These are phyloP conservation scores for Microctonus hyperodae DNA, from an alignment of 2,888 invertebrate species.

Conservation along the genomic window DNA sequence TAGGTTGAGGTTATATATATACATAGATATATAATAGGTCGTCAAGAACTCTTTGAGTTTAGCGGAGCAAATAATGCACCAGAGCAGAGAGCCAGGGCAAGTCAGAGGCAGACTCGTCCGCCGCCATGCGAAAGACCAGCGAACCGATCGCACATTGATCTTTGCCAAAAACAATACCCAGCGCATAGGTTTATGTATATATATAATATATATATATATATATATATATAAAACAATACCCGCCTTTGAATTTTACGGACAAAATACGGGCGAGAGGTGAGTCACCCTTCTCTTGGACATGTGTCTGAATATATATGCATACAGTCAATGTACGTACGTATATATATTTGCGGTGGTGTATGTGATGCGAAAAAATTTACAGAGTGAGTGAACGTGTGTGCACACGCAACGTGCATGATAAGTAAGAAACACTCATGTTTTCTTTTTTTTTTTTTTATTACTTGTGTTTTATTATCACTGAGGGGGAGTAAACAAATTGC, in stretches of 20 bases:
- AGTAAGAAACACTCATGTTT: conserved; percentile 12
- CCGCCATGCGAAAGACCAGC: conserved; percentile 51
- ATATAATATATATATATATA: too few relatives aligned
- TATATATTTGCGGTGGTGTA: neutral
- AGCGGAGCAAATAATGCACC: conserved; percentile 55
- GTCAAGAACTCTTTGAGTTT: conserved; percentile 52
- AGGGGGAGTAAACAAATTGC: conserved; percentile 14
- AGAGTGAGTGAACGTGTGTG: conserved; percentile 15
- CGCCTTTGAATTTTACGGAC: conserved; percentile 53
- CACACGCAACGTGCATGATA: conserved; percentile 21
- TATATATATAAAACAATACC: conserved; percentile 28
- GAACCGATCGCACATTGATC: conserved; percentile 57
- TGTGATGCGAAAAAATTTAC: conserved; percentile 7
- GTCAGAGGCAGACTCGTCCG: conserved; percentile 26
- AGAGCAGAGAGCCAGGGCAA: conserved; percentile 12
- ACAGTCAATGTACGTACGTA: neutral
- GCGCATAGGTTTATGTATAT: conserved; percentile 29
- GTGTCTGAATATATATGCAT: neutral
- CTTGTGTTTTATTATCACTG: neutral
- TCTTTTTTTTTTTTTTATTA: conserved; percentile 3
- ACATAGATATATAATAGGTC: too few relatives aligned
- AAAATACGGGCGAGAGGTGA: conserved; percentile 54
- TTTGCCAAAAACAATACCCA: conserved; percentile 56
- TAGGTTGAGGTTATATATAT: conserved; percentile 37
- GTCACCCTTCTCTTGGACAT: conserved; percentile 39